A percentile compares a stretch with the other conserved stretches of the same genome.
Conservation (phyloP, 92 coral and sea anemone genomes). For the Isaurus tuberculatus region DNA sequence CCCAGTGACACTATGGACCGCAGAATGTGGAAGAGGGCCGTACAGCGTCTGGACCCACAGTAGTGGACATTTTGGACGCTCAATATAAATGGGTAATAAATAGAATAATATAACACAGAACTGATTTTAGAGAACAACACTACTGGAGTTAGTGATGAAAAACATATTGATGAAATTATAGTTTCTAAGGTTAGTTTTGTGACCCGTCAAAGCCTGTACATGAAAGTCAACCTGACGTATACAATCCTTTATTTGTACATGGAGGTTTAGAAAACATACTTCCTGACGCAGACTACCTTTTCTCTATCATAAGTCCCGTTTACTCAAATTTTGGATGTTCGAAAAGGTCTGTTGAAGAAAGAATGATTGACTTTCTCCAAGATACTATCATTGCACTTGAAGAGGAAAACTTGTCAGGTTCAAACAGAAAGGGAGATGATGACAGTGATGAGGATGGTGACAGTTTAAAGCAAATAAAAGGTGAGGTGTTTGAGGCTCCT, state of each 20-base stretch:
- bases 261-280: neutral
- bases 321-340: neutral
- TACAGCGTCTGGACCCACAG: no score
- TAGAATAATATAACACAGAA: no score
- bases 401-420: neutral
- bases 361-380: conserved; percentile 10
- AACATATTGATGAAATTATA: conserved; percentile 40
- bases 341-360: neutral
- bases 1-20: no score
- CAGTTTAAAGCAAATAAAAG: neutral
- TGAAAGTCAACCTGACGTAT: conserved; percentile 46
- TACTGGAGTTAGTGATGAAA: conserved; percentile 60
- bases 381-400: neutral
- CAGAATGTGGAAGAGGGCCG: no score
- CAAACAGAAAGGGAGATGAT: neutral
- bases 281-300: conserved; percentile 22
- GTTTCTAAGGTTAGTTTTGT: conserved; percentile 61
- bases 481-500: neutral
- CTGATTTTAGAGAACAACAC: conserved; percentile 62
- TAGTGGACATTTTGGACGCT: no score
- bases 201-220: conserved; percentile 52
- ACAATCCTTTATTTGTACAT: conserved; percentile 44
- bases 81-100: no score
- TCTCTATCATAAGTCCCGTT: conserved; percentile 3
- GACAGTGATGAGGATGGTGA: neutral